A percentile compares a stretch with the other conserved stretches of the same genome.
These are phyloP conservation scores for Zoanthus gigantus DNA, from an alignment of 92 coral and sea anemone species.

Conservation along the genomic window DNA sequence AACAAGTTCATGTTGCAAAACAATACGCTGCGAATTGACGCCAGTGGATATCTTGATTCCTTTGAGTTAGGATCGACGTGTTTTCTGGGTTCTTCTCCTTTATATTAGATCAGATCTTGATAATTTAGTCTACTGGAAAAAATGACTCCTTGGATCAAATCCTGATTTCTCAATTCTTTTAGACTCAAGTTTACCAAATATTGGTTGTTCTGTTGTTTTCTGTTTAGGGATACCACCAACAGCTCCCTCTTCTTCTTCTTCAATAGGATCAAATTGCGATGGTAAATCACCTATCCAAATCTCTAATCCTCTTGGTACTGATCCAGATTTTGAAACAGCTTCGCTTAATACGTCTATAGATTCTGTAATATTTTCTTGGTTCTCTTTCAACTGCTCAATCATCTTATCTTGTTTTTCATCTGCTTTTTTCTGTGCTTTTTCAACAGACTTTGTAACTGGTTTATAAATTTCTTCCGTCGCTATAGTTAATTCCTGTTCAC, in stretches of 20 bases:
- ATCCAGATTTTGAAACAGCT: not conserved
- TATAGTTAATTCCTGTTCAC: too few relatives aligned
- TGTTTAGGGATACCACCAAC: not conserved
- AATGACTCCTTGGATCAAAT: not conserved
- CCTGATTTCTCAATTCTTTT: not conserved
- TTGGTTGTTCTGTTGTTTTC: not conserved
- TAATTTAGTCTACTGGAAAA: too few relatives aligned
- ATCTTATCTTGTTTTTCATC: too few relatives aligned
- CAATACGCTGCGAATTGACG: too few relatives aligned
- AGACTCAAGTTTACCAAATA: not conserved
- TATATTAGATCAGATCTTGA: too few relatives aligned
- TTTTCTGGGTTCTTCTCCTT: too few relatives aligned
- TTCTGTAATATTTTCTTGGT: not conserved
- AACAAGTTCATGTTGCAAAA: too few relatives aligned
- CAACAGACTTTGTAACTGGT: not conserved
- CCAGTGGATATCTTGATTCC: too few relatives aligned
- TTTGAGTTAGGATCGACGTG: too few relatives aligned
- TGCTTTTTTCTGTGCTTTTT: not conserved
- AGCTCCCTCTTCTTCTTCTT: not conserved
- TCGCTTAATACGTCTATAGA: not conserved
- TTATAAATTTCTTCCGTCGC: not conserved
- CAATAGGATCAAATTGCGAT: not conserved
- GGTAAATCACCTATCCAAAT: slow-evolving; percentile 12
- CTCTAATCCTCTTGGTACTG: slow-evolving; percentile 5
- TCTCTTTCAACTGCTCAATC: too few relatives aligned